Percentiles rank a stretch among this genome's conserved stretches.
phyloP scores from a whole-genome alignment of 2,113 vertebrate genomes.

The Danionella cerebrum region DNA sequence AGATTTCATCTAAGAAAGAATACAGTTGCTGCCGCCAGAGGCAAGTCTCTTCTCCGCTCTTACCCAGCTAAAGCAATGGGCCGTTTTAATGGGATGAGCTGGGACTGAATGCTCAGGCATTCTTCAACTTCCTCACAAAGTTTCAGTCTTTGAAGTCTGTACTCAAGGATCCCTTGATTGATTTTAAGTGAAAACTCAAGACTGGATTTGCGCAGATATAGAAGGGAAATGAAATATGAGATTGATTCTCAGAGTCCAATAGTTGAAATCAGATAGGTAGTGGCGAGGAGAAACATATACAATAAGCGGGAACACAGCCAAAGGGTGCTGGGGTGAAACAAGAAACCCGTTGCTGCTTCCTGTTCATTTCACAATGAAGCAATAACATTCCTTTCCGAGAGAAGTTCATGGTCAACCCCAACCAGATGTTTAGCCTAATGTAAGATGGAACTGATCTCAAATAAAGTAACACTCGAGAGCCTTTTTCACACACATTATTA shows the following conservation, averaged over 20 bases:
- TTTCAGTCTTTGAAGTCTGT: constrained; percentile 46
- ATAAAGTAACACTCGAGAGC: too few species aligned
- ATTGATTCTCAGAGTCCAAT: constrained; percentile 39
- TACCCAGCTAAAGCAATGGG: constrained; percentile 54
- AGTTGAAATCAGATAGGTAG: neutral
- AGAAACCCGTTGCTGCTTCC: neutral
- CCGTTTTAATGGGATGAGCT: constrained; percentile 59
- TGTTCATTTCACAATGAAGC: neutral
- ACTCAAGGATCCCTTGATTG: constrained; percentile 43
- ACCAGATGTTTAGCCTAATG: neutral
- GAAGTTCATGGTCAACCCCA: neutral
- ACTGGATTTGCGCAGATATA: constrained; percentile 33
- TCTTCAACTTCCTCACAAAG: constrained; percentile 21
- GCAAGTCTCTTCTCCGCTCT: constrained; percentile 46
- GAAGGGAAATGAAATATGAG: constrained; percentile 19
- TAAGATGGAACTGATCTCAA: too few species aligned
- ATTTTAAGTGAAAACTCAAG: constrained; percentile 51
- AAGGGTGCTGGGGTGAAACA: neutral
- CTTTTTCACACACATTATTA: too few species aligned
- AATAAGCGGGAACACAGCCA: neutral
- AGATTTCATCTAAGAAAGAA: constrained; percentile 46
- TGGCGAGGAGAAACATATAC: neutral
- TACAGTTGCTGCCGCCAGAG: constrained; percentile 50
- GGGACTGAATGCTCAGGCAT: constrained; percentile 21
- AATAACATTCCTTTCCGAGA: constrained; percentile 2